phyloP scores from a whole-genome alignment of 2,888 invertebrate species.

The Onchidella celtica region DNA sequence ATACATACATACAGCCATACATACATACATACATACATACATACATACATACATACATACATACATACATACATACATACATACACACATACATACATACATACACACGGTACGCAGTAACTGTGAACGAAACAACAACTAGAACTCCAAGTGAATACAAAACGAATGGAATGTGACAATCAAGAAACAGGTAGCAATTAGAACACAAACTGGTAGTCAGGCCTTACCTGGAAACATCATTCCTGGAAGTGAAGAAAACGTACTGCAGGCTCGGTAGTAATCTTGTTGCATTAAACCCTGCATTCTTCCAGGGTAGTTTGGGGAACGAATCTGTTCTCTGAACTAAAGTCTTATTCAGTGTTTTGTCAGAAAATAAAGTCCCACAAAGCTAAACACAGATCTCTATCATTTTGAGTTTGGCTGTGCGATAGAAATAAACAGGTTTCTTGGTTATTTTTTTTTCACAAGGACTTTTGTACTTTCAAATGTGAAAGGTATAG shows the following conservation, averaged over 20 bases:
- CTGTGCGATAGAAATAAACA: too few relatives aligned
- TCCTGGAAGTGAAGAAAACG: slow-evolving; percentile 45
- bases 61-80: not conserved
- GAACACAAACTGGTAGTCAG: too few relatives aligned
- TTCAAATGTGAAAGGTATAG: too few relatives aligned
- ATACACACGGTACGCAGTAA: not conserved
- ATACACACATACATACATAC: not conserved
- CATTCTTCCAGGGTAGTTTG: slow-evolving; percentile 24
- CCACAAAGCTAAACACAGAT: too few relatives aligned
- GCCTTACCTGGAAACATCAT: slow-evolving; percentile 49
- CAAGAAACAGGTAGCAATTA: too few relatives aligned
- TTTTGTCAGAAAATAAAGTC: too few relatives aligned
- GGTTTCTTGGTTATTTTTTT: too few relatives aligned
- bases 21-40: not conserved
- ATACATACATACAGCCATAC: not conserved
- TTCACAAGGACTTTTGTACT: too few relatives aligned
- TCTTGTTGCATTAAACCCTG: slow-evolving; percentile 48
- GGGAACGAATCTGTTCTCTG: too few relatives aligned
- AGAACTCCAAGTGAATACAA: not conserved
- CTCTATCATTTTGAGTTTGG: too few relatives aligned
- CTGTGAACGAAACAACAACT: not conserved
- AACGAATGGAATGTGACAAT: too few relatives aligned
- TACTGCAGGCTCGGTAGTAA: slow-evolving; percentile 49
- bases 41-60: not conserved
- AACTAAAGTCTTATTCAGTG: too few relatives aligned